Evolutionary conservation across 2,113 vertebrate genomes (phyloP).

Genomic region (Machaerirhynchus nigripectus): DNA sequence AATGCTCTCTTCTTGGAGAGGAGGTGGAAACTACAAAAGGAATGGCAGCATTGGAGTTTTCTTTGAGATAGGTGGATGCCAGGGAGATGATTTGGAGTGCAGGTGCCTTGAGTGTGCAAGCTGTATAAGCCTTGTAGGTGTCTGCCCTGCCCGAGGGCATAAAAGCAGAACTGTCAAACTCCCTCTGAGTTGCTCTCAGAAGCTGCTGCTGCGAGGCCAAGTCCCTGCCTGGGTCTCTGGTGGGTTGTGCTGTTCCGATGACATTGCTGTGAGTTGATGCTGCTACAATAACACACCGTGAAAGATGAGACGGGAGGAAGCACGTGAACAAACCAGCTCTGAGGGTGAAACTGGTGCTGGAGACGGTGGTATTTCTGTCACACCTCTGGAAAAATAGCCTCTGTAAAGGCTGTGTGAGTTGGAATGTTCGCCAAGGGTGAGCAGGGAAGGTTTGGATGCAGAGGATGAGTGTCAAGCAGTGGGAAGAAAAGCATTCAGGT

Average conservation of each 20-base stretch:
- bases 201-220: background rate
- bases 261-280: background rate
- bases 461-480: background rate
- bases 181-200: background rate
- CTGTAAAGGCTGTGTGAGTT: background rate
- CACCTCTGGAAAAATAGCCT: background rate
- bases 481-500: background rate
- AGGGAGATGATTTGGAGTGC: background rate
- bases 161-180: background rate
- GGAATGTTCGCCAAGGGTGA: background rate
- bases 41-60: background rate
- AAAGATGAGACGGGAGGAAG: background rate
- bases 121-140: background rate
- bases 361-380: background rate
- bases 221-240: background rate
- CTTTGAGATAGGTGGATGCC: background rate
- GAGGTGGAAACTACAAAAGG: background rate
- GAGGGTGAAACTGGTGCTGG: background rate
- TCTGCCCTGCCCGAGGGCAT: background rate
- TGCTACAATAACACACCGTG: background rate
- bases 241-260: background rate
- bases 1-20: background rate
- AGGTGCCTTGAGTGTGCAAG: background rate
- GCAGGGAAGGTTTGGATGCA: background rate
- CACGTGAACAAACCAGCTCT: background rate